Conservation (phyloP, 2,888 invertebrate genomes). For the Brachyopa scutellaris region DNA sequence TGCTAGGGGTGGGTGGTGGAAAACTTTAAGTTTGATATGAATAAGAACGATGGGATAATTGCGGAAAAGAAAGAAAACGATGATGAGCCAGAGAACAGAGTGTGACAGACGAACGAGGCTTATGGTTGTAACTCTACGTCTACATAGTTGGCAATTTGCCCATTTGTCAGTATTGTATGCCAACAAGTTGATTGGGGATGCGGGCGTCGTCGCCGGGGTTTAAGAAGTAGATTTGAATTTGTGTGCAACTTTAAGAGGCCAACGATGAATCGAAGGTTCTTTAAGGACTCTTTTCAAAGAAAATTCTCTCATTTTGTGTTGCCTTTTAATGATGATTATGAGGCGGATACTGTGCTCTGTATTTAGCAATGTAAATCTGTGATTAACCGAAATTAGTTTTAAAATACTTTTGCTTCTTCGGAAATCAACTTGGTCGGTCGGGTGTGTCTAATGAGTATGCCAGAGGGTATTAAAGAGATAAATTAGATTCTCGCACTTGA, state of each 20-base stretch:
- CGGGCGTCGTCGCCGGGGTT: neutral
- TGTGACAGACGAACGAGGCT: slow-evolving; percentile 59
- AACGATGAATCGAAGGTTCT: neutral
- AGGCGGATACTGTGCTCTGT: neutral
- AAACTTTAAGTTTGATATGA: slow-evolving; percentile 44
- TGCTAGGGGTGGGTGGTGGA: neutral
- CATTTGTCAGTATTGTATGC: slow-evolving; percentile 66
- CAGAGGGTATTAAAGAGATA: slow-evolving; percentile 14
- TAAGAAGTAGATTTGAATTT: slow-evolving; percentile 34
- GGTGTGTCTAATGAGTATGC: slow-evolving; percentile 9
- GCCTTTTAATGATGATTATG: neutral
- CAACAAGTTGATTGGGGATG: slow-evolving; percentile 56
- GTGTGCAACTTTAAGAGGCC: slow-evolving; percentile 40
- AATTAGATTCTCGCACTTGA: neutral
- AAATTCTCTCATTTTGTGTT: slow-evolving; percentile 18
- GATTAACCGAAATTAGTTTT: slow-evolving; percentile 53
- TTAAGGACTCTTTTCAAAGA: slow-evolving; percentile 9
- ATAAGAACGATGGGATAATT: slow-evolving; percentile 65
- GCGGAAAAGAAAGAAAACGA: slow-evolving; percentile 58
- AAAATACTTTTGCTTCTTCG: slow-evolving; percentile 24
- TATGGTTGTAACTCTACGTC: slow-evolving; percentile 64
- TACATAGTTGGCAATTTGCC: slow-evolving; percentile 72
- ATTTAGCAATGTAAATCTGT: slow-evolving; percentile 27
- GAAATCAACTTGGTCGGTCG: slow-evolving; percentile 3
- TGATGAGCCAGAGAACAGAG: slow-evolving; percentile 37